These are phyloP conservation scores for Aurelia sp. DNA, from an alignment of 30 jellyfish, hydroid and myxozoan species.

Conservation along the genomic window DNA sequence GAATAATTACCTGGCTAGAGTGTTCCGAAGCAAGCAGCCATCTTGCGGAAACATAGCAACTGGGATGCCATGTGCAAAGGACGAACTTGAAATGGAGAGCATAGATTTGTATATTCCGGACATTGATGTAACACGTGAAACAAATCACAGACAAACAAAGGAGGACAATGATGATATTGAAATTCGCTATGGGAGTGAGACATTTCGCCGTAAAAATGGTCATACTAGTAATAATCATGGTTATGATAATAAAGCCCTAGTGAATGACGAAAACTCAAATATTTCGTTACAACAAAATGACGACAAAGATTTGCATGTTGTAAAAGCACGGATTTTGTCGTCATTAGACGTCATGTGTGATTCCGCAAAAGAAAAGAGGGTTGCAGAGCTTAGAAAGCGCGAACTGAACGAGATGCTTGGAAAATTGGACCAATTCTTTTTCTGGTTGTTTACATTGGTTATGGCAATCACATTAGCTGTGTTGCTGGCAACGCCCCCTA, in stretches of 20 bases:
- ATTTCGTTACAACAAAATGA: neutral
- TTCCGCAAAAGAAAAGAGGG: slow-evolving; percentile 18
- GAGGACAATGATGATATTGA: no score
- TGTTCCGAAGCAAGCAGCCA: slow-evolving; percentile 12
- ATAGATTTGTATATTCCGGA: slow-evolving; percentile 8
- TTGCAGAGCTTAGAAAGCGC: neutral
- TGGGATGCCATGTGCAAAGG: neutral
- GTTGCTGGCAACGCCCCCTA: slow-evolving; percentile 46
- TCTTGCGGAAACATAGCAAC: neutral
- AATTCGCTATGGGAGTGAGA: no score
- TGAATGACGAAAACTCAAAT: no score
- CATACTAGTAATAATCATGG: no score
- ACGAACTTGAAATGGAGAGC: slow-evolving; percentile 15
- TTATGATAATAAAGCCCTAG: no score
- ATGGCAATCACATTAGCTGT: slow-evolving; percentile 13
- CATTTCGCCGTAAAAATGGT: no score
- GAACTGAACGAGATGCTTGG: neutral
- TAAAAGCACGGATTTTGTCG: neutral
- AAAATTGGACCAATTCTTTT: slow-evolving; percentile 42
- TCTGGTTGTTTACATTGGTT: slow-evolving; percentile 42
- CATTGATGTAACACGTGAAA: neutral
- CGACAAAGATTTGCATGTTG: neutral
- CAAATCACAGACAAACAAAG: neutral
- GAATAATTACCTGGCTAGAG: slow-evolving; percentile 31
- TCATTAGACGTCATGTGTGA: slow-evolving; percentile 28